These are phyloP conservation scores for Entomobrya proxima DNA, from an alignment of 2,888 invertebrate genomes.

Conservation along the genomic window DNA sequence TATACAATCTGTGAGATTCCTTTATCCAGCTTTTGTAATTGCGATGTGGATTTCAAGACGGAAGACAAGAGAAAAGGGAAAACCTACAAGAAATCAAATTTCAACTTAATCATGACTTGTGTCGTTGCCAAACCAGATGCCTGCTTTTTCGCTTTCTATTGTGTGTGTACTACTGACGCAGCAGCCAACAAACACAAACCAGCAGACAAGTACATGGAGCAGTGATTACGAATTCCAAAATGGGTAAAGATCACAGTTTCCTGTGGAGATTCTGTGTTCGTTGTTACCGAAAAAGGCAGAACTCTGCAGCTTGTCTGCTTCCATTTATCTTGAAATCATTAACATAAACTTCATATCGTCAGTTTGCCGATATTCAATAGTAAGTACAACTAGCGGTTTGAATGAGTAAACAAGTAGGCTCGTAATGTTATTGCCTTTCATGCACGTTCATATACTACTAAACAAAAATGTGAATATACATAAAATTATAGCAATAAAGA, in stretches of 20 bases:
- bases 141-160: background rate
- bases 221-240: too few species aligned
- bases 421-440: too few species aligned
- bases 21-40: conserved; percentile 4
- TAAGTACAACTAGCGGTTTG: too few species aligned
- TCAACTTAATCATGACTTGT: background rate
- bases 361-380: background rate
- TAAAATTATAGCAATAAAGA: too few species aligned
- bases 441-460: too few species aligned
- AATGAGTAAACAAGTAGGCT: too few species aligned
- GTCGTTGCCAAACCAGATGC: background rate
- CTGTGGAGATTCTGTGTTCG: too few species aligned
- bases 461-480: too few species aligned
- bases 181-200: background rate
- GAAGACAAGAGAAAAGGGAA: background rate
- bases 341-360: background rate
- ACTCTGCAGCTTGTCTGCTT: background rate
- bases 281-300: background rate
- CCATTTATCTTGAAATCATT: background rate
- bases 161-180: background rate
- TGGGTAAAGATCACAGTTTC: background rate
- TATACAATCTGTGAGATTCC: background rate
- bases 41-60: background rate
- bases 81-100: background rate
- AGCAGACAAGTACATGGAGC: too few species aligned